Evolutionary conservation across 2,888 invertebrate species (phyloP).

Genomic region (Nezara viridula): DNA sequence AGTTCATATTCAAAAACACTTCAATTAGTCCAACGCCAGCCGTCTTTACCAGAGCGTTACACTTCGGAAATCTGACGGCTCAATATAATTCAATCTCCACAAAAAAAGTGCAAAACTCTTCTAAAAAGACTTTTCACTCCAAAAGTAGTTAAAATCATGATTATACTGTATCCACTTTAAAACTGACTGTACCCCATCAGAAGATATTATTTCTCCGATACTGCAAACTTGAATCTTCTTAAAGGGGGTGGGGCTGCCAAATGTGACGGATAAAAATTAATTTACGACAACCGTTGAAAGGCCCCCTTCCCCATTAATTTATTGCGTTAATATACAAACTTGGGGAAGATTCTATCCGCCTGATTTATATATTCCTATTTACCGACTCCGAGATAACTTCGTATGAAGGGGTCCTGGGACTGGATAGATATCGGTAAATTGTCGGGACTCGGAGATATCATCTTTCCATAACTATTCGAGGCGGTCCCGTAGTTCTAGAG

Average conservation of each 20-base stretch:
- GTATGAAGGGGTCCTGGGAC: not conserved
- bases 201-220: too few relatives aligned
- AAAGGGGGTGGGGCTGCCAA: not conserved
- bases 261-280: not conserved
- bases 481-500: not conserved
- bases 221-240: not conserved
- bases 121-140: too few relatives aligned
- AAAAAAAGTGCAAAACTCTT: too few relatives aligned
- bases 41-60: too few relatives aligned
- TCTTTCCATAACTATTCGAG: not conserved
- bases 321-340: slow-evolving; percentile 6
- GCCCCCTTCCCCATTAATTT: not conserved
- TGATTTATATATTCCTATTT: slow-evolving; percentile 39
- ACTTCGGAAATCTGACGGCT: too few relatives aligned
- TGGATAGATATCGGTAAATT: slow-evolving; percentile 13
- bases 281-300: not conserved
- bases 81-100: too few relatives aligned
- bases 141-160: too few relatives aligned
- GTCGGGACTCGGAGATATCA: not conserved
- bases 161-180: too few relatives aligned
- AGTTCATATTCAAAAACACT: too few relatives aligned
- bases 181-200: too few relatives aligned
- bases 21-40: too few relatives aligned
- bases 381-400: not conserved
- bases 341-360: slow-evolving; percentile 25